Conservation (phyloP, 2,888 invertebrate genomes). For the Zaprionus obscuricornis region DNA sequence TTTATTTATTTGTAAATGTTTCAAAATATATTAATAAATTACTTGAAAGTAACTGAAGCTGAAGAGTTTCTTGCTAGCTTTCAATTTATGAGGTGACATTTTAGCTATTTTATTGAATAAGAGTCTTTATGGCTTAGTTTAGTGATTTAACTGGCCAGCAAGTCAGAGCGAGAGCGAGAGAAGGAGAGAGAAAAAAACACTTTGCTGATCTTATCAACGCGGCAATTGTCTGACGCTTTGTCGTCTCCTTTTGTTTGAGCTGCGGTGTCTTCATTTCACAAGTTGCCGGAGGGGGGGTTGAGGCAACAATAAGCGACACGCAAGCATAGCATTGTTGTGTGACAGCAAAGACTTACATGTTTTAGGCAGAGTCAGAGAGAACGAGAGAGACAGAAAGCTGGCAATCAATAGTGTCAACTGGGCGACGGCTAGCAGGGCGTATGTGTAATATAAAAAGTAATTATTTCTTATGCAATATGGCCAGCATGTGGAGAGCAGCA, state of each 20-base stretch:
- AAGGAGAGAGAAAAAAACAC: slow-evolving; percentile 40
- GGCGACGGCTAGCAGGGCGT: slow-evolving; percentile 53
- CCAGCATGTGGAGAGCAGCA: slow-evolving; percentile 12
- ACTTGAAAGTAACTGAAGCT: neutral
- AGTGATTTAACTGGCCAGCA: slow-evolving; percentile 44
- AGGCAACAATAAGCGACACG: slow-evolving; percentile 70
- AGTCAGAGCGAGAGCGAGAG: neutral
- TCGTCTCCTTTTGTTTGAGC: slow-evolving; percentile 50
- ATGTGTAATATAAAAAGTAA: slow-evolving; percentile 76
- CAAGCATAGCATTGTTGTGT: no score
- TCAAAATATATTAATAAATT: no score
- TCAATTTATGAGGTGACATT: slow-evolving; percentile 33
- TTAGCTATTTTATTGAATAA: slow-evolving; percentile 57
- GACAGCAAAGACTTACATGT: slow-evolving; percentile 29
- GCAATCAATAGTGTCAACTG: slow-evolving; percentile 72
- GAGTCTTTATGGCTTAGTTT: slow-evolving; percentile 47
- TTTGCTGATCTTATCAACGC: slow-evolving; percentile 66
- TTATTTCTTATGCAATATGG: slow-evolving; percentile 75
- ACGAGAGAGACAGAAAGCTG: slow-evolving; percentile 12
- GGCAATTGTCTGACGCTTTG: slow-evolving; percentile 74
- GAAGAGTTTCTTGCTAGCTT: neutral
- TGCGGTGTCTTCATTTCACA: slow-evolving; percentile 68
- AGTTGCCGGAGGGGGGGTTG: slow-evolving; percentile 1
- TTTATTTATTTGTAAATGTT: no score
- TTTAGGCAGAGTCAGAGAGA: neutral